These are phyloP conservation scores for Erebia palarica DNA, from an alignment of 2,888 invertebrate species.

Conservation along the genomic window DNA sequence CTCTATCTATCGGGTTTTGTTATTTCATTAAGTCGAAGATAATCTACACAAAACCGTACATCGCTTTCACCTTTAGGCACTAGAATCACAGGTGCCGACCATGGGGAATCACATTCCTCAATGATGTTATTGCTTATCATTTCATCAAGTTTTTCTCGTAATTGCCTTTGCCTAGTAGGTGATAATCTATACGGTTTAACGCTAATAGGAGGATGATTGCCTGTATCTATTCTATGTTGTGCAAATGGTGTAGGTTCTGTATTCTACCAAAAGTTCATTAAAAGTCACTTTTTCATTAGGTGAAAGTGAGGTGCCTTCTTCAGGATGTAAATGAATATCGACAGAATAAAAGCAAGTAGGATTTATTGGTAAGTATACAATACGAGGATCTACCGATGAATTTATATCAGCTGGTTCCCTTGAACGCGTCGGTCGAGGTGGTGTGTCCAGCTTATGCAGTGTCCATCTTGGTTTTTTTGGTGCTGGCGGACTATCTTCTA, in stretches of 20 bases:
- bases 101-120: constrained; percentile 47
- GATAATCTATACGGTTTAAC: constrained; percentile 50
- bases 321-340: not conserved
- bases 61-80: constrained; percentile 15
- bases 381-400: not conserved
- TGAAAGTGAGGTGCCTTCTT: not conserved
- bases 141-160: constrained; percentile 45
- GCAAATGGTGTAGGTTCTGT: constrained; percentile 12
- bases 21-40: constrained; percentile 9
- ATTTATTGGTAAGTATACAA: constrained; percentile 19
- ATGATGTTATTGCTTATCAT: constrained; percentile 49
- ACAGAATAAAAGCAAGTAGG: not conserved
- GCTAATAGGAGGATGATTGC: constrained; percentile 46
- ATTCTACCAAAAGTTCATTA: not conserved
- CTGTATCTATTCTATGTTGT: constrained; percentile 47
- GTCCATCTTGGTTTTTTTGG: not conserved
- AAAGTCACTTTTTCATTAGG: not conserved
- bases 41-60: constrained; percentile 12
- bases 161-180: constrained; percentile 43
- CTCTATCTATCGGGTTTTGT: constrained; percentile 13
- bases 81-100: constrained; percentile 18
- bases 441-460: not conserved
- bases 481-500: not conserved
- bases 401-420: constrained; percentile 6
- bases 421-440: not conserved